These are phyloP conservation scores for Apamea monoglypha DNA, from an alignment of 2,888 invertebrate species.

Conservation along the genomic window DNA sequence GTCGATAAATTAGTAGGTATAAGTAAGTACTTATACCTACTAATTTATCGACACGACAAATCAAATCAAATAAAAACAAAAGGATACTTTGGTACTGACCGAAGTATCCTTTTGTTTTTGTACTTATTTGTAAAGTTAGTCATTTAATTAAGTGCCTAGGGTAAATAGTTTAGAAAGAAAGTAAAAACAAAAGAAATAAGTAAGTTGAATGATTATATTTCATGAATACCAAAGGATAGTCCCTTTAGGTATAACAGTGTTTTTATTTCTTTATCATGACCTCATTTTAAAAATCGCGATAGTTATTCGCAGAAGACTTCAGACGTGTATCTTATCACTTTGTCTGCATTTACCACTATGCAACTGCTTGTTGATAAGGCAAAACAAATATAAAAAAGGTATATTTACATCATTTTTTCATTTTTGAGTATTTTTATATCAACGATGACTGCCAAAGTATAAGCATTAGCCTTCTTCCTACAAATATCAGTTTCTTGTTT, in stretches of 20 bases:
- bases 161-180: no score
- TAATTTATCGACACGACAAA: no score
- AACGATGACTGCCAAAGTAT: background rate
- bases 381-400: slow-evolving; percentile 22
- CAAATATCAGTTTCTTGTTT: slow-evolving; percentile 8
- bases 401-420: slow-evolving; percentile 1
- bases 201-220: background rate
- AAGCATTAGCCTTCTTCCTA: background rate
- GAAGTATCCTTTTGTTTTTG: no score
- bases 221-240: background rate
- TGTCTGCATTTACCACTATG: slow-evolving; percentile 40
- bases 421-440: slow-evolving; percentile 8
- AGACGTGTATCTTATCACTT: slow-evolving; percentile 39
- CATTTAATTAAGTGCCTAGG: no score
- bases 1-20: background rate
- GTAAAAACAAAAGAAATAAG: background rate
- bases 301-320: slow-evolving; percentile 37
- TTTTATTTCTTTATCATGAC: slow-evolving; percentile 30
- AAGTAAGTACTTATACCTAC: background rate
- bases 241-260: background rate
- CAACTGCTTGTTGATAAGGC: slow-evolving; percentile 38
- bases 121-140: no score
- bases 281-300: slow-evolving; percentile 51
- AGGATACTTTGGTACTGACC: no score
- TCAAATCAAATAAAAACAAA: no score